These are phyloP conservation scores for Tapirus indicus DNA, from an alignment of 2,797 vertebrate genomes.

Conservation along the genomic window DNA sequence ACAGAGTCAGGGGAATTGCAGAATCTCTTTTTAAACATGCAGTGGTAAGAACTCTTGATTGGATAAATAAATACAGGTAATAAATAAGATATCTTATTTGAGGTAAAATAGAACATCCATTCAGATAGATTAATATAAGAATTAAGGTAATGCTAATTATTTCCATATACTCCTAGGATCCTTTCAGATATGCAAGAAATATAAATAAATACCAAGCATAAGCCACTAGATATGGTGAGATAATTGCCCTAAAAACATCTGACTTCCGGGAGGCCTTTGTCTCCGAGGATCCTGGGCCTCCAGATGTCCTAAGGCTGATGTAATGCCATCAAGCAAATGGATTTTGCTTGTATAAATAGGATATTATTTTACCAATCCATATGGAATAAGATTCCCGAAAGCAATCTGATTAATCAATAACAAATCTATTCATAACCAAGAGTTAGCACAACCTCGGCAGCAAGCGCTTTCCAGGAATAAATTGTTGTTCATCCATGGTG, in stretches of 20 bases:
- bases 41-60: background rate
- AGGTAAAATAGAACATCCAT: background rate
- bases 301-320: background rate
- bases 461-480: constrained; percentile 32
- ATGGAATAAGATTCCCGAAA: background rate
- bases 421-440: background rate
- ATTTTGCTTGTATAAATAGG: background rate
- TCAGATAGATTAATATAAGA: background rate
- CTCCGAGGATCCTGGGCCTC: background rate
- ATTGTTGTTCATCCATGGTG: background rate
- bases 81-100: background rate
- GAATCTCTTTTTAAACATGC: background rate
- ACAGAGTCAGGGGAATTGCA: background rate
- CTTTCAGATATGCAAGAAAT: background rate
- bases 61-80: background rate
- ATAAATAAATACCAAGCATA: background rate
- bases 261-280: background rate
- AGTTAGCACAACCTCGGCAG: background rate
- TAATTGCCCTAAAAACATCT: background rate
- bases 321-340: background rate
- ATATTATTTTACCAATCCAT: background rate
- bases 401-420: background rate
- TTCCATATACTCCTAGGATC: background rate
- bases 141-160: background rate
- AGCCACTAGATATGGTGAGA: background rate